Conservation (phyloP, 2,113 vertebrate genomes). For the Cyanoramphus novaezelandiae region DNA sequence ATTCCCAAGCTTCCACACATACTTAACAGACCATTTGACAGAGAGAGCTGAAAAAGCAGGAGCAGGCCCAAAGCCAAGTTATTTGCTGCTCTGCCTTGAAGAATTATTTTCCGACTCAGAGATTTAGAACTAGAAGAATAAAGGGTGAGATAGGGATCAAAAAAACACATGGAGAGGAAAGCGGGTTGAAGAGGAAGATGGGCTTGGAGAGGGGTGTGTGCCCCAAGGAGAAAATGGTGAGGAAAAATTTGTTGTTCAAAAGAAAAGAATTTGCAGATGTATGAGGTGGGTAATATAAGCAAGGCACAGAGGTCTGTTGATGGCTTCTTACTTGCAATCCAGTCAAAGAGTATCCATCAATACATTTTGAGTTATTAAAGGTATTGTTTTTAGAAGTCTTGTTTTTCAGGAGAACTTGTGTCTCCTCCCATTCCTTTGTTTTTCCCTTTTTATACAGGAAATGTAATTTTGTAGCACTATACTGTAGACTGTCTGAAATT, state of each 20-base stretch:
- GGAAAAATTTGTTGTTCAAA: background rate
- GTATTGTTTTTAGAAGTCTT: background rate
- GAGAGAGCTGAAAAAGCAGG: background rate
- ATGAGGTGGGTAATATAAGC: background rate
- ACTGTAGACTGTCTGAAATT: background rate
- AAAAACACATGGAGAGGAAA: background rate
- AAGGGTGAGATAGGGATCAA: background rate
- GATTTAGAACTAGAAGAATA: background rate
- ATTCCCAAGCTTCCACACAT: slow-evolving; percentile 3
- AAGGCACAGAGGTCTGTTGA: background rate
- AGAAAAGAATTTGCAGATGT: background rate
- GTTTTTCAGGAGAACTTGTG: background rate
- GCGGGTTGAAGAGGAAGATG: background rate
- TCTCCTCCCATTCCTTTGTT: background rate
- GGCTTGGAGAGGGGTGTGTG: background rate
- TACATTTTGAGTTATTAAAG: background rate
- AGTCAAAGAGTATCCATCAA: background rate
- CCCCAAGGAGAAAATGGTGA: background rate
- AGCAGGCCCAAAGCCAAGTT: slow-evolving; percentile 5
- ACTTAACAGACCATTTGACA: background rate
- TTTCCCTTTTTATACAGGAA: background rate
- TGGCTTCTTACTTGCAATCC: background rate
- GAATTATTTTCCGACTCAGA: background rate
- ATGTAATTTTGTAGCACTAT: background rate
- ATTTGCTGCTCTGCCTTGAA: background rate